Evolutionary conservation across 2,888 invertebrate genomes (phyloP).

Genomic region (Agriopis aurantiaria): DNA sequence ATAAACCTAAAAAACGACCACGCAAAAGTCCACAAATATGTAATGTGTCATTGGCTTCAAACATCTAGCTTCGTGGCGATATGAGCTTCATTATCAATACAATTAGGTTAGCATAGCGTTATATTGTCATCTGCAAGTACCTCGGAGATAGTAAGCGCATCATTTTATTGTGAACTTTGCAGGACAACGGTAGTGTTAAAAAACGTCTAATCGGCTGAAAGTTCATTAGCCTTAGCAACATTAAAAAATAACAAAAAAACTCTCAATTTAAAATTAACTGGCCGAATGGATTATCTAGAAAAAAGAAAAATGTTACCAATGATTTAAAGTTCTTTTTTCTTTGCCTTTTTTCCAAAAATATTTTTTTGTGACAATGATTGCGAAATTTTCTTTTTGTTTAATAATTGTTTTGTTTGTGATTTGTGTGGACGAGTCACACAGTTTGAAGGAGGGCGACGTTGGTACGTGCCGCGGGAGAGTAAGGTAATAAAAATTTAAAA

Average conservation of each 20-base stretch:
- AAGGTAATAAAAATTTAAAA: conserved; percentile 47
- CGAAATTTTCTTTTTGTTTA: conserved; percentile 46
- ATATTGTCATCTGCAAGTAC: conserved; percentile 35
- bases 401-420: conserved; percentile 41
- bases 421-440: conserved; percentile 39
- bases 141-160: conserved; percentile 40
- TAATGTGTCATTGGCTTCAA: conserved; percentile 11
- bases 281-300: not conserved
- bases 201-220: conserved; percentile 17
- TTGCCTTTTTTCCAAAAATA: not conserved
- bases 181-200: conserved; percentile 39
- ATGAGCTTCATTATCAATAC: conserved; percentile 36
- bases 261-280: not conserved
- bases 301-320: not conserved
- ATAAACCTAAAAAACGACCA: not conserved
- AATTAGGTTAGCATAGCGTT: conserved; percentile 36
- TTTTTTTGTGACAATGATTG: conserved; percentile 41
- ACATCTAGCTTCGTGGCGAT: conserved; percentile 32
- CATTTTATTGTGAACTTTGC: conserved; percentile 34
- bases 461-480: conserved; percentile 62
- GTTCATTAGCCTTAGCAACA: conserved; percentile 23
- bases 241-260: not conserved
- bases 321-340: no score
- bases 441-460: conserved; percentile 52
- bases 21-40: not conserved